Evolutionary conservation across 2,797 vertebrate species (phyloP).

Genomic region (Anolis apletophallus): DNA sequence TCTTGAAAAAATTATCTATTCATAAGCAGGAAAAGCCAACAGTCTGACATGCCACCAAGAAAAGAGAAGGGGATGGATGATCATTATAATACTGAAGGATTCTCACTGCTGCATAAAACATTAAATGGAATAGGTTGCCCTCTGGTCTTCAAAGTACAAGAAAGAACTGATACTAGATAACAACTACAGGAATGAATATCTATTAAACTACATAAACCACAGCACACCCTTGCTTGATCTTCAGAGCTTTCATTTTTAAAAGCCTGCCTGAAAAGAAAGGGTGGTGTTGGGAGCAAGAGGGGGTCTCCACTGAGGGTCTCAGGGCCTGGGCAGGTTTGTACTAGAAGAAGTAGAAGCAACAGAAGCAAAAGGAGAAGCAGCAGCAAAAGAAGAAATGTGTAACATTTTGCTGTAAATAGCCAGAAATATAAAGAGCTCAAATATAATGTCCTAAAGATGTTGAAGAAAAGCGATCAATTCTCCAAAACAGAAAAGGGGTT

Average conservation of each 20-base stretch:
- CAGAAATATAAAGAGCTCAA: neutral
- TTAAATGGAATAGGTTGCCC: neutral
- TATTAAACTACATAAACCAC: too few species aligned
- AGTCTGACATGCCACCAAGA: neutral
- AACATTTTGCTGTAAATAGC: neutral
- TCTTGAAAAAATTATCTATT: neutral
- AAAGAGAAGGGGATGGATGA: neutral
- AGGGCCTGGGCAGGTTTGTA: too few species aligned
- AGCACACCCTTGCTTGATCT: too few species aligned
- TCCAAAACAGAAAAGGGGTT: neutral
- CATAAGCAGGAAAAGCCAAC: neutral
- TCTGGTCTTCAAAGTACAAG: neutral
- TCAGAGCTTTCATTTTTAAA: too few species aligned
- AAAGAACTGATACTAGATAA: neutral
- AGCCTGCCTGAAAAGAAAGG: too few species aligned
- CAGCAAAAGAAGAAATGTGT: neutral
- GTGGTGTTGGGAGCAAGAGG: too few species aligned
- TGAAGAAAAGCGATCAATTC: neutral
- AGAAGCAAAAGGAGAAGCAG: too few species aligned
- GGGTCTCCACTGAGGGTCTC: too few species aligned
- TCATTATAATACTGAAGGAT: neutral
- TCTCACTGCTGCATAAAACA: neutral
- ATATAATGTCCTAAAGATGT: neutral
- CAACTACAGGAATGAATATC: neutral
- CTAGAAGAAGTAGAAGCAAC: too few species aligned